Base-by-base conservation (phyloP, 2,797 vertebrate genomes). In the Danio choprae region DNA sequence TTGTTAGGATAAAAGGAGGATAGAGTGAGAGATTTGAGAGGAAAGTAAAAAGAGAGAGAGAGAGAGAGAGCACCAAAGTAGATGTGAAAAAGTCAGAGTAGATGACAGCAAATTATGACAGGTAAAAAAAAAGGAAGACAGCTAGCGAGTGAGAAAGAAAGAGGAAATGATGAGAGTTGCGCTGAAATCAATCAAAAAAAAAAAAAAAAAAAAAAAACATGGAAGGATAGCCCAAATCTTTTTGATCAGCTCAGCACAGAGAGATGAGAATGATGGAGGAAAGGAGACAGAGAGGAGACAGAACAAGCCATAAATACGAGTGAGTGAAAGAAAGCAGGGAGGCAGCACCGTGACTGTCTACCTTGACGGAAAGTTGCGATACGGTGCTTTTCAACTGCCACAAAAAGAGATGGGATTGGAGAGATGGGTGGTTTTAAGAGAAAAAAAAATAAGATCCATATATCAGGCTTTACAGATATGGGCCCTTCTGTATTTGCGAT, bases 211-310 rank as follows among this genome's bases (percentile, higher is more conserved):
- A 3, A 29, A 29, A 29, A 29, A 29, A 88, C 85, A 87, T 84
- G 77, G 85, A 87, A 86, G 84, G 91, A 87, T 84, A 91, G 90
- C 88, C 87, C 0, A 38, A 63, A 84, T 48, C 88, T 91, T 92
- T 92, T 90, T 93, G 90, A 94, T 93, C 91, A 92, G 89, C 91
- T 92, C 88, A 89, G 91, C 85, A 76, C 84, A 88, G 91, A 92
- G 89, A 83, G 87, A 84, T 81, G 18, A 69, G 65, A 75, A 83
- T 83, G 86, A 87, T 82, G 86, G 73, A 50, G 55, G 68, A 72
- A 50, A 63, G 59, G 70, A 77, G 60, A 29, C 22, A 38, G 60
- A 74, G n/a, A 16, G 71, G 20, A 71, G 74, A 62, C 46, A 81
- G 75, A 88, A 88, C 86, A 89, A 89, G 84, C 85, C 41, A 72